Conservation (phyloP, 2,888 invertebrate species). For the Drosophila macrospina region DNA sequence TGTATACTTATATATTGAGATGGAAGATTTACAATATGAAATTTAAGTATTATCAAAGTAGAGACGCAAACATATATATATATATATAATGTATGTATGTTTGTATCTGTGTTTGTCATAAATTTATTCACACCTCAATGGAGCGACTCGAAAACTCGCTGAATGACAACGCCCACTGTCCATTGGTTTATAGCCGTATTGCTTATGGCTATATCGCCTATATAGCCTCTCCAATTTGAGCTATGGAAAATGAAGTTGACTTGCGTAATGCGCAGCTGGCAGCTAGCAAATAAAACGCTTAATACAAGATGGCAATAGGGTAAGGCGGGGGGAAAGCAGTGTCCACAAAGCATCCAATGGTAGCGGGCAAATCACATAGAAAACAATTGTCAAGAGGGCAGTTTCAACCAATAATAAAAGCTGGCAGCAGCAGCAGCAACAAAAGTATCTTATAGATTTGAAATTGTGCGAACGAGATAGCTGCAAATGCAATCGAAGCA, state of each 20-base stretch:
- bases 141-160: constrained; percentile 51
- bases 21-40: constrained; percentile 46
- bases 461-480: constrained; percentile 59
- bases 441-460: constrained; percentile 37
- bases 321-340: constrained; percentile 20
- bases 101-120: constrained; percentile 46
- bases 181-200: constrained; percentile 63
- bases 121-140: constrained; percentile 75
- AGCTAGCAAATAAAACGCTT: constrained; percentile 48
- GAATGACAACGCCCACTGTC: constrained; percentile 75
- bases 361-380: constrained; percentile 32
- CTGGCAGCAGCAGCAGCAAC: constrained; percentile 27
- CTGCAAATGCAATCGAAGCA: constrained; percentile 58
- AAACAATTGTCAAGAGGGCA: constrained; percentile 57
- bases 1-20: neutral
- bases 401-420: constrained; percentile 61
- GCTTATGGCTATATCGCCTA: constrained; percentile 47
- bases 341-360: constrained; percentile 48
- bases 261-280: constrained; percentile 79
- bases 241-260: constrained; percentile 74
- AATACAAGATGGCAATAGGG: constrained; percentile 6
- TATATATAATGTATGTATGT: neutral
- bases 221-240: constrained; percentile 56
- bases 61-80: constrained; percentile 11
- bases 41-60: constrained; percentile 54